phyloP scores from a whole-genome alignment of 1,140 invertebrate genomes.

The Dryas iulia region DNA sequence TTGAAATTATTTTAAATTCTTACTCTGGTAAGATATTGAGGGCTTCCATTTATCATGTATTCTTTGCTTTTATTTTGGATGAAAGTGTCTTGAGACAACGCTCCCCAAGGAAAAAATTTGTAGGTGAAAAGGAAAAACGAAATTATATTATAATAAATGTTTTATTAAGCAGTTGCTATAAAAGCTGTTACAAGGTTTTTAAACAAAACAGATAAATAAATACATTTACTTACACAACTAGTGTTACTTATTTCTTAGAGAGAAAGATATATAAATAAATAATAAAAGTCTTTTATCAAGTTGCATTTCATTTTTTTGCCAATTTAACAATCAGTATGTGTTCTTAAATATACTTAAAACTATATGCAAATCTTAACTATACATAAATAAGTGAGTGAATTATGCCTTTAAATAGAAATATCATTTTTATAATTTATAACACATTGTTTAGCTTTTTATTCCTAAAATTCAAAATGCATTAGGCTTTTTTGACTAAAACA shows the following conservation, averaged over 20 bases:
- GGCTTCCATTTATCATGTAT: too few relatives aligned
- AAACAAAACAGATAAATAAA: neutral
- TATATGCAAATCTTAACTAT: neutral
- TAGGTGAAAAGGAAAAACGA: neutral
- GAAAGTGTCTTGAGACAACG: too few relatives aligned
- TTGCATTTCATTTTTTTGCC: neutral
- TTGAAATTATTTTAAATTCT: too few relatives aligned
- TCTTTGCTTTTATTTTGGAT: too few relatives aligned
- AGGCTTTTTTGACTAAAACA: too few relatives aligned
- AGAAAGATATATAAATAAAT: neutral
- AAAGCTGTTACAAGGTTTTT: neutral
- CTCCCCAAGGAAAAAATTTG: too few relatives aligned
- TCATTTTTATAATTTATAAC: too few relatives aligned
- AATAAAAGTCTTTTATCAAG: neutral
- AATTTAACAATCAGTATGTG: neutral
- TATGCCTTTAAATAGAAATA: too few relatives aligned
- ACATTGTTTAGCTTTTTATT: too few relatives aligned
- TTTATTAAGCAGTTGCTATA: conserved; percentile 8
- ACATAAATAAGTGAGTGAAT: neutral
- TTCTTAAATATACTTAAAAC: neutral
- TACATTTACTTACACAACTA: neutral
- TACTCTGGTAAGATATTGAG: too few relatives aligned
- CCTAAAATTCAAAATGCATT: too few relatives aligned
- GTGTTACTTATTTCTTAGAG: neutral
- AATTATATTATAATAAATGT: conserved; percentile 8